These are phyloP conservation scores for Taurulus bubalis DNA, from an alignment of 2,113 vertebrate species.

Conservation along the genomic window DNA sequence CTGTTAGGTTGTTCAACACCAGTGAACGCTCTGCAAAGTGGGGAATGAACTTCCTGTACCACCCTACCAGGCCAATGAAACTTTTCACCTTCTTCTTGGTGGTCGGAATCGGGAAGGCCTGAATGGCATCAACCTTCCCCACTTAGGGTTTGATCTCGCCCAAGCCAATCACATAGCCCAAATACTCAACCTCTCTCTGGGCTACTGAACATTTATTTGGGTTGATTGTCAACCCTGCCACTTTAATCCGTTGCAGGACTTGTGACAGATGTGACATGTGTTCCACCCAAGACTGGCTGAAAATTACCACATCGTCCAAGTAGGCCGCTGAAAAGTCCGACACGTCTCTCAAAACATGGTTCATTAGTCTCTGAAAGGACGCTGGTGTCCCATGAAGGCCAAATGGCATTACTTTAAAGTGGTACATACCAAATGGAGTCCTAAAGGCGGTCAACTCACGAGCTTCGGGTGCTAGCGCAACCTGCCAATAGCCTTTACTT, in stretches of 20 bases:
- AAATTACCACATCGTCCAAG: background rate
- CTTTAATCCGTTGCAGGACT: background rate
- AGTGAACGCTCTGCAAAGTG: background rate
- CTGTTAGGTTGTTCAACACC: background rate
- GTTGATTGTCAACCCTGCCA: background rate
- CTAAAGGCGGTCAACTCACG: background rate
- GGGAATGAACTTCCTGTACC: background rate
- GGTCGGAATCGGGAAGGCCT: background rate
- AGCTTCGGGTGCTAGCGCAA: background rate
- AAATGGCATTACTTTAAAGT: background rate
- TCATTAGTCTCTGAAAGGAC: slow-evolving; percentile 11
- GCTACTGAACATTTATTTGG: background rate
- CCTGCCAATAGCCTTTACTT: background rate
- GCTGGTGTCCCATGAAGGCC: too few species aligned
- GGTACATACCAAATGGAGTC: background rate
- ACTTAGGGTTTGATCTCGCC: background rate
- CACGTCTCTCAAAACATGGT: background rate
- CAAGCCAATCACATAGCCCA: background rate
- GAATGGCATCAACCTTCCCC: slow-evolving; percentile 7
- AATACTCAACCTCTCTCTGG: background rate
- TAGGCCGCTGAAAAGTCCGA: background rate
- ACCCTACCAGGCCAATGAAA: background rate
- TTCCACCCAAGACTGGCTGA: background rate
- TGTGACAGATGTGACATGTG: background rate
- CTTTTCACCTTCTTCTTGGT: background rate